Evolutionary conservation across 2,797 vertebrate genomes (phyloP).

Genomic region (Acropternis orthonyx): DNA sequence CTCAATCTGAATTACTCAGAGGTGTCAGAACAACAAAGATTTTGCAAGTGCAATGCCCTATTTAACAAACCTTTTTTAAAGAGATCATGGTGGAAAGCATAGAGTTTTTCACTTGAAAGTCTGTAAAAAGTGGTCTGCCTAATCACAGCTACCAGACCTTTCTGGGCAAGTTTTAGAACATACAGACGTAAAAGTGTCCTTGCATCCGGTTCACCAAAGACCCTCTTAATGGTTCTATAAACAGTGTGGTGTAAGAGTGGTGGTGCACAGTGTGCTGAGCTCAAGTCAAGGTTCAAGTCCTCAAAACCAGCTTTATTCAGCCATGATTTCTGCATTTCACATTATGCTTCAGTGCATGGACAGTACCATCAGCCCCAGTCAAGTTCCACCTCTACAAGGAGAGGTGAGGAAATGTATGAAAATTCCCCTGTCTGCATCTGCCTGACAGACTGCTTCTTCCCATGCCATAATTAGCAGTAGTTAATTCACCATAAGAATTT

Average conservation of each 20-base stretch:
- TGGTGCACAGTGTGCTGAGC: background rate
- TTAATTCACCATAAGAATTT: background rate
- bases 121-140: background rate
- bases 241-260: too few relatives aligned
- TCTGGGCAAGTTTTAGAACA: background rate
- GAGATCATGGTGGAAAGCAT: background rate
- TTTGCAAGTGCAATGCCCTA: constrained; percentile 4
- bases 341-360: background rate
- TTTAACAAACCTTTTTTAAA: constrained; percentile 36
- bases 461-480: background rate
- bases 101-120: background rate
- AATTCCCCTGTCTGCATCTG: background rate
- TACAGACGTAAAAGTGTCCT: background rate
- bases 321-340: background rate
- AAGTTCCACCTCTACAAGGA: background rate
- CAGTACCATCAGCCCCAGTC: background rate
- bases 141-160: background rate
- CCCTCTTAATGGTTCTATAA: background rate
- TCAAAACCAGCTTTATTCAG: background rate
- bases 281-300: background rate
- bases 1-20: constrained; percentile 33
- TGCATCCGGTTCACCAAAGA: background rate
- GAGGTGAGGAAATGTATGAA: background rate
- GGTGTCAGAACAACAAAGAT: constrained; percentile 39
- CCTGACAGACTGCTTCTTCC: background rate